Conservation (phyloP, 1,140 invertebrate genomes). For the Meloidogyne chitwoodi region DNA sequence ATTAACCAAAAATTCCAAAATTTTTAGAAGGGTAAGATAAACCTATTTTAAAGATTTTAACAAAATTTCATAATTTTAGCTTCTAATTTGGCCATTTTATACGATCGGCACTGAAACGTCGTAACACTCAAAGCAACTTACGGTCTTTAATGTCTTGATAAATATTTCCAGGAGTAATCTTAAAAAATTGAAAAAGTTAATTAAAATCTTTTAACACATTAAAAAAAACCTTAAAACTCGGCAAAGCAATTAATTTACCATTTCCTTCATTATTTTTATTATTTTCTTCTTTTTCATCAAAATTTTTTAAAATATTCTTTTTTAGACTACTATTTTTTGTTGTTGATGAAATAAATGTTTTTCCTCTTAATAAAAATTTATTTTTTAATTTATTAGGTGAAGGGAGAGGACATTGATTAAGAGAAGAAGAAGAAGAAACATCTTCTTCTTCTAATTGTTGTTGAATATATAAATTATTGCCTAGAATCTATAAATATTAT, state of each 20-base stretch:
- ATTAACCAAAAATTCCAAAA: too few species aligned
- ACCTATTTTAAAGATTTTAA: too few species aligned
- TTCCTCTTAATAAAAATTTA: constrained; percentile 43
- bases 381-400: constrained; percentile 36
- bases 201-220: neutral
- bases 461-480: constrained; percentile 40
- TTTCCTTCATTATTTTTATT: too few species aligned
- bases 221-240: constrained; percentile 1
- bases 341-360: constrained; percentile 27
- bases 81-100: too few species aligned
- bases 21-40: too few species aligned
- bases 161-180: constrained; percentile 33
- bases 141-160: constrained; percentile 42
- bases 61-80: too few species aligned
- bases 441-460: constrained; percentile 33
- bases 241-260: constrained; percentile 41
- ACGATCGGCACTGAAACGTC: too few species aligned
- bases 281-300: constrained; percentile 16
- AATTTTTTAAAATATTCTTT: constrained; percentile 20
- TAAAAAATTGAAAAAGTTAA: constrained; percentile 19
- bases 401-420: too few species aligned
- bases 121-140: constrained; percentile 22
- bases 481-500: constrained; percentile 35
- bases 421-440: too few species aligned
- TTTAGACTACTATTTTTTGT: neutral